Conservation (phyloP, 2,113 vertebrate species). For the Lipotes vexillifer region DNA sequence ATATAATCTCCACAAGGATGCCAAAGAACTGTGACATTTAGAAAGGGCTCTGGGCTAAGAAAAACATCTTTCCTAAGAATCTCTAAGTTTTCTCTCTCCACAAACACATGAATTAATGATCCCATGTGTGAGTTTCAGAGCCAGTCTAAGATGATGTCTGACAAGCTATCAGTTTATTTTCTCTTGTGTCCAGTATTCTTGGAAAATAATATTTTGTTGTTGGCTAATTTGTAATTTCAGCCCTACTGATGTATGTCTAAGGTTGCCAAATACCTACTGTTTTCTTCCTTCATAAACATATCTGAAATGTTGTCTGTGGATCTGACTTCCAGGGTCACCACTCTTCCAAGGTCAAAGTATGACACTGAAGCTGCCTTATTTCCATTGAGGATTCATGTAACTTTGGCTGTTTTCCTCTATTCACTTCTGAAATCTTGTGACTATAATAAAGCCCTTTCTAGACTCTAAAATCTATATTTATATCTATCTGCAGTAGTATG, state of each 20-base stretch:
- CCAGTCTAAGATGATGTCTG: constrained; percentile 61
- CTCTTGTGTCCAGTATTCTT: constrained; percentile 60
- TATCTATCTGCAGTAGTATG: neutral
- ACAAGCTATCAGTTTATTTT: constrained; percentile 71
- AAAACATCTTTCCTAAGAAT: constrained; percentile 69
- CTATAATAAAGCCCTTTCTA: neutral
- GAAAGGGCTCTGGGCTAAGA: constrained; percentile 66
- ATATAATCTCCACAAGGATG: constrained; percentile 31
- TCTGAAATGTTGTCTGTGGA: neutral
- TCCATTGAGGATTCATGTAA: neutral
- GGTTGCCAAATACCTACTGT: constrained; percentile 31
- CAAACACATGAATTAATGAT: constrained; percentile 73
- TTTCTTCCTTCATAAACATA: neutral
- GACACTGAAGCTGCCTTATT: neutral
- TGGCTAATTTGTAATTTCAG: constrained; percentile 60
- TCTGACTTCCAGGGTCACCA: neutral
- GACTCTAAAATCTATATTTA: neutral
- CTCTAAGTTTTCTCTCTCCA: constrained; percentile 55
- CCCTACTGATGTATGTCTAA: constrained; percentile 51
- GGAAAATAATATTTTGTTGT: constrained; percentile 62
- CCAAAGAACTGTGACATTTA: constrained; percentile 68
- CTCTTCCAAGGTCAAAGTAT: neutral
- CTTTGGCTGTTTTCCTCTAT: neutral
- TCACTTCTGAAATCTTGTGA: neutral
- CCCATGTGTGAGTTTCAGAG: constrained; percentile 54